These are phyloP conservation scores for Chirona hameri DNA, from an alignment of 2,888 invertebrate species.

Conservation along the genomic window DNA sequence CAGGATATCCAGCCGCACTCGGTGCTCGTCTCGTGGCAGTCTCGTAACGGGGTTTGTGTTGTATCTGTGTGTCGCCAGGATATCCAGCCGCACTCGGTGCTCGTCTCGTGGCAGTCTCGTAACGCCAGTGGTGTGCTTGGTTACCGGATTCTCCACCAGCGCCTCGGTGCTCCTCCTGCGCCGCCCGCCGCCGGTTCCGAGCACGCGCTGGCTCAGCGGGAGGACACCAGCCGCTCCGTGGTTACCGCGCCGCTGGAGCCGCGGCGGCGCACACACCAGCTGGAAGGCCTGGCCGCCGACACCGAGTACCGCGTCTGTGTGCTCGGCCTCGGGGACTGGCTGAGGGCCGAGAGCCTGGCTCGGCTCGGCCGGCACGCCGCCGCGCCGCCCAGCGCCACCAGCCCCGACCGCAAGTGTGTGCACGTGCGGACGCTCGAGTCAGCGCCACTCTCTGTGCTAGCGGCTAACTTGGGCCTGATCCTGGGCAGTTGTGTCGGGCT, in stretches of 20 bases:
- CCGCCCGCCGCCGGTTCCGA: background rate
- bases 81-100: conserved; percentile 38
- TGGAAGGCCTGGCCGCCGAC: conserved; percentile 70
- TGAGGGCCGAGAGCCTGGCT: conserved; percentile 41
- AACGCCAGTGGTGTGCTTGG: conserved; percentile 75
- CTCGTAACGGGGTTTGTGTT: conserved; percentile 50
- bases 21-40: conserved; percentile 62
- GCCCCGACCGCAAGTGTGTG: conserved; percentile 36
- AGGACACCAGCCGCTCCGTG: conserved; percentile 53
- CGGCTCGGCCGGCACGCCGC: conserved; percentile 39
- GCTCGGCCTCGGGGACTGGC: conserved; percentile 75
- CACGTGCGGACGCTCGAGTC: conserved; percentile 37
- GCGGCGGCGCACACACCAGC: conserved; percentile 66
- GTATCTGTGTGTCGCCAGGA: conserved; percentile 35
- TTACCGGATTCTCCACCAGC: conserved; percentile 79
- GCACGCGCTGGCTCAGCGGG: conserved; percentile 5
- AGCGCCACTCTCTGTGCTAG: conserved; percentile 34
- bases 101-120: conserved; percentile 69
- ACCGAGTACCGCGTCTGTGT: conserved; percentile 83
- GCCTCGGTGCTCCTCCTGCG: conserved; percentile 46
- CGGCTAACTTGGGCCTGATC: conserved; percentile 39
- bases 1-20: conserved; percentile 39
- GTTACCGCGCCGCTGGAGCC: conserved; percentile 71
- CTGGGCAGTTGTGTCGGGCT: conserved; percentile 41
- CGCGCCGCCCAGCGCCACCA: conserved; percentile 25